Evolutionary conservation across 2,113 vertebrate genomes (phyloP).

Genomic region (Sclerurus mexicanus): DNA sequence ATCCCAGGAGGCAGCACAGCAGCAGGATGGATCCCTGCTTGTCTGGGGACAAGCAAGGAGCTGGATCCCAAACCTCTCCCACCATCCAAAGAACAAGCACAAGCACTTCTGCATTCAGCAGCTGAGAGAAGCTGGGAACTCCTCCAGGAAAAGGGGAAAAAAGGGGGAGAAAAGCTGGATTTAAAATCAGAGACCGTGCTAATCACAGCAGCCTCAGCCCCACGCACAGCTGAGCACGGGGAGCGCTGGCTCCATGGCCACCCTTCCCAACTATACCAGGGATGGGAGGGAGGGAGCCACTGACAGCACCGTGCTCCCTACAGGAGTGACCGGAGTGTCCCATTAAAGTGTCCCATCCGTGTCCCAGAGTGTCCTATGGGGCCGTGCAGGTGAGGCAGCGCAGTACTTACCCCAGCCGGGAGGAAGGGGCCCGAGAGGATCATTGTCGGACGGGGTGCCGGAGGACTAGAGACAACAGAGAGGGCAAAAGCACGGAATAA

Average conservation of each 20-base stretch:
- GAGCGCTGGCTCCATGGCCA: background rate
- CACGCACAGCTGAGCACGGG: background rate
- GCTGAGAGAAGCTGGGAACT: background rate
- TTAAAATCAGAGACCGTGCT: background rate
- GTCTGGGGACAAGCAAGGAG: background rate
- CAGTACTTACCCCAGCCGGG: slow-evolving; percentile 95
- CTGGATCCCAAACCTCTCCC: background rate
- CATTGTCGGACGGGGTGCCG: slow-evolving; percentile 86
- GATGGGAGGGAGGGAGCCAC: background rate
- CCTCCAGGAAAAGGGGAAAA: background rate
- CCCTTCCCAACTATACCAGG: accelerated
- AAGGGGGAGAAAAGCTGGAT: background rate
- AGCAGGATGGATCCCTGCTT: accelerated
- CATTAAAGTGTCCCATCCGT: too few species aligned
- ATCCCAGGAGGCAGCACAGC: accelerated
- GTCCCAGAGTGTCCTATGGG: background rate
- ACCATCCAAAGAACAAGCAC: background rate
- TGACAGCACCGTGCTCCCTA: background rate
- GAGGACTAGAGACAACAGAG: slow-evolving; percentile 84
- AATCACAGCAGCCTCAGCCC: background rate
- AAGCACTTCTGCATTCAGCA: slow-evolving; percentile 5
- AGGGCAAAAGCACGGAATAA: slow-evolving; percentile 64
- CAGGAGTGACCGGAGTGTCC: background rate
- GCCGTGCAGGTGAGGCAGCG: background rate
- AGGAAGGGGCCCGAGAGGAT: slow-evolving; percentile 91